These are phyloP conservation scores for Drosophila kanekoi DNA, from an alignment of 2,888 invertebrate genomes.

Conservation along the genomic window DNA sequence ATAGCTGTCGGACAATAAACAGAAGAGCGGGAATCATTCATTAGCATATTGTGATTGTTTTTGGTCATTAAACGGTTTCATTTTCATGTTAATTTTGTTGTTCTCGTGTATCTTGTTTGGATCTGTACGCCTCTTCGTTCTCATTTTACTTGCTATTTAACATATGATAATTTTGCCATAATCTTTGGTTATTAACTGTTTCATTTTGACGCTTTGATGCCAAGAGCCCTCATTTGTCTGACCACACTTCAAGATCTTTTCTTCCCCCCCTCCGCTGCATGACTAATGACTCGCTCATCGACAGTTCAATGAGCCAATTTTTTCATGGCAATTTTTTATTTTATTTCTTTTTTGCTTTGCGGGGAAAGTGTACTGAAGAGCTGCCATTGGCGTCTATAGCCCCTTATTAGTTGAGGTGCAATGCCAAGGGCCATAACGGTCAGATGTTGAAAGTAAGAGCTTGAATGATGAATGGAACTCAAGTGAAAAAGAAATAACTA, in stretches of 20 bases:
- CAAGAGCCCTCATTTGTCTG: slow-evolving; percentile 50
- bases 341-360: slow-evolving; percentile 39
- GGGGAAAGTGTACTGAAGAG: slow-evolving; percentile 58
- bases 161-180: slow-evolving; percentile 48
- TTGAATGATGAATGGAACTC: slow-evolving; percentile 5
- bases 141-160: slow-evolving; percentile 48
- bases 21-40: slow-evolving; percentile 7
- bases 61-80: slow-evolving; percentile 30
- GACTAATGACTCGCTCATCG: slow-evolving; percentile 73
- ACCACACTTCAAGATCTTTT: slow-evolving; percentile 31
- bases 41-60: slow-evolving; percentile 38
- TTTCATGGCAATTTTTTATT: slow-evolving; percentile 32
- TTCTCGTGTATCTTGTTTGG: slow-evolving; percentile 10
- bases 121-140: slow-evolving; percentile 29
- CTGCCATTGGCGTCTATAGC: slow-evolving; percentile 43
- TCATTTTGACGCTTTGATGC: slow-evolving; percentile 35
- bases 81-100: slow-evolving; percentile 58
- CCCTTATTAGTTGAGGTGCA: slow-evolving; percentile 46
- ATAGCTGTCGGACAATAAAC: slow-evolving; percentile 67
- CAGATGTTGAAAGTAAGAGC: slow-evolving; percentile 52
- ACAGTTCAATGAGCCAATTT: slow-evolving; percentile 77
- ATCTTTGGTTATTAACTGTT: slow-evolving; percentile 64
- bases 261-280: slow-evolving; percentile 34
- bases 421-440: slow-evolving; percentile 37
- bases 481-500: slow-evolving; percentile 15